Conservation (phyloP, 2,113 vertebrate species). For the Gallinago undulata region DNA sequence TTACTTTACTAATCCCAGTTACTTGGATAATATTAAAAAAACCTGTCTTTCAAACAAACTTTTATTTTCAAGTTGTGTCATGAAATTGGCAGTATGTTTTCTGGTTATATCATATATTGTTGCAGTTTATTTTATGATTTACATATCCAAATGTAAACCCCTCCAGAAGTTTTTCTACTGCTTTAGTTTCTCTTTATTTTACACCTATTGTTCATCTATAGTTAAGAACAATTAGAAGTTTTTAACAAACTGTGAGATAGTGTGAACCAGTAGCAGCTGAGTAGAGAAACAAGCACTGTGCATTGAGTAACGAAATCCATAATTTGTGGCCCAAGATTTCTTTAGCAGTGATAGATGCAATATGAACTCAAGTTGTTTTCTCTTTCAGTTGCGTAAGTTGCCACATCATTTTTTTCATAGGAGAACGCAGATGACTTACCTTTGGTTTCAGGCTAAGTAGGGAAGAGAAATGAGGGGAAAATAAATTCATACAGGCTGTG, state of each 20-base stretch:
- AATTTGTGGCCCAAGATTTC: not conserved
- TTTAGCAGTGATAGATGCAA: not conserved
- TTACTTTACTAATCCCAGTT: not conserved
- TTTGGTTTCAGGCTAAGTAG: not conserved
- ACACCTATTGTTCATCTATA: not conserved
- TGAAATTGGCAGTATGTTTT: not conserved
- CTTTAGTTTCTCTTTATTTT: not conserved
- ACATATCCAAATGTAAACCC: not conserved
- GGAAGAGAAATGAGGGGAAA: not conserved
- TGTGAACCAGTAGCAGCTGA: not conserved
- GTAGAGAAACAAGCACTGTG: not conserved
- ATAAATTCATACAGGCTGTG: not conserved
- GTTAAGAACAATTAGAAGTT: not conserved
- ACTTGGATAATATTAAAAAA: not conserved
- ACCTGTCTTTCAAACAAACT: not conserved
- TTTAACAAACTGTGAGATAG: not conserved
- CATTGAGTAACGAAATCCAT: not conserved
- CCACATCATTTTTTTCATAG: not conserved
- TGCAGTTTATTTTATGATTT: not conserved
- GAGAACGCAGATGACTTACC: not conserved
- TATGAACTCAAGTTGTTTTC: slow-evolving; percentile 3
- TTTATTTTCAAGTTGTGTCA: not conserved
- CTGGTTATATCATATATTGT: not conserved
- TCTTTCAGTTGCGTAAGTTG: not conserved
- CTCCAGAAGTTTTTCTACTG: not conserved